Evolutionary conservation across 2,888 invertebrate genomes (phyloP).

Genomic region (Cantharis flavilabris): DNA sequence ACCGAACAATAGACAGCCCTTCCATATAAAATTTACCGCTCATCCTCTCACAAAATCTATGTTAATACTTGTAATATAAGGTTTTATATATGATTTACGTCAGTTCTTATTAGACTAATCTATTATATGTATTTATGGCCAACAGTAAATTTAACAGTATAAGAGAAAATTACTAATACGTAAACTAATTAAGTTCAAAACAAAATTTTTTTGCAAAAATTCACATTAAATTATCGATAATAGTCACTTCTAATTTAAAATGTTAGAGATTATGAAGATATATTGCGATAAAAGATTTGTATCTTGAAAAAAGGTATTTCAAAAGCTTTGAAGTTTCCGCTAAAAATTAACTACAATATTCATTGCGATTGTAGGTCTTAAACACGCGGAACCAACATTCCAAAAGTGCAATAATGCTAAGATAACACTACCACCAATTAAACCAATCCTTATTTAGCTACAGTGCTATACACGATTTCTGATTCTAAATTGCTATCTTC

Average conservation of each 20-base stretch:
- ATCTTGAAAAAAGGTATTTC: background rate
- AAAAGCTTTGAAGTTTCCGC: slow-evolving; percentile 29
- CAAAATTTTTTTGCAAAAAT: background rate
- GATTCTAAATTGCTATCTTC: background rate
- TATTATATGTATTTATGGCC: slow-evolving; percentile 17
- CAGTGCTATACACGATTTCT: slow-evolving; percentile 27
- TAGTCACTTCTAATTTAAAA: background rate
- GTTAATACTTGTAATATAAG: slow-evolving; percentile 50
- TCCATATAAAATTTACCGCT: slow-evolving; percentile 46
- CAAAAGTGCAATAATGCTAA: slow-evolving; percentile 36
- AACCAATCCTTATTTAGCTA: slow-evolving; percentile 39
- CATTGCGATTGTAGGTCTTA: slow-evolving; percentile 32
- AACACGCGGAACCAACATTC: slow-evolving; percentile 33
- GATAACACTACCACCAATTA: slow-evolving; percentile 40
- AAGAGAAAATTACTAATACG: background rate
- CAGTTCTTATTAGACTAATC: slow-evolving; percentile 22
- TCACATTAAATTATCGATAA: background rate
- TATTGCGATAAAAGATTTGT: background rate
- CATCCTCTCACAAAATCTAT: slow-evolving; percentile 49
- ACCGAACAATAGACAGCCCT: slow-evolving; percentile 46
- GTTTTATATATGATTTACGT: slow-evolving; percentile 46
- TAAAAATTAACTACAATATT: slow-evolving; percentile 30
- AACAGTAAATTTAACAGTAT: background rate
- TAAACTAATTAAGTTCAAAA: background rate
- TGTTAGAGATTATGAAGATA: background rate